Conservation (phyloP, 2,113 vertebrate species). For the Nothoprocta pentlandii region DNA sequence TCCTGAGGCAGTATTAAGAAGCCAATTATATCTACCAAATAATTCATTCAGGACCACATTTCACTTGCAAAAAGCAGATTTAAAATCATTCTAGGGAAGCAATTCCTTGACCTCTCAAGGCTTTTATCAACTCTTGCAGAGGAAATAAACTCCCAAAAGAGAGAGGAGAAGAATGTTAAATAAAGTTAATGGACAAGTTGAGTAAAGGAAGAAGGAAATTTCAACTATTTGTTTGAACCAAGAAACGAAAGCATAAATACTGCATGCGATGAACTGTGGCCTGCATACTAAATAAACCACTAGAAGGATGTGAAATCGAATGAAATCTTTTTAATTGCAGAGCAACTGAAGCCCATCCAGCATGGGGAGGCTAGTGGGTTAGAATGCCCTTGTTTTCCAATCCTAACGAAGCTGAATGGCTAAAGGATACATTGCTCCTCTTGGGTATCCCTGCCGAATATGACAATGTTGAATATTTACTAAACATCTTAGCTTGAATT, state of each 20-base stretch:
- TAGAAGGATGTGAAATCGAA: neutral
- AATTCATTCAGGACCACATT: slow-evolving; percentile 1
- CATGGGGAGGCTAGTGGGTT: neutral
- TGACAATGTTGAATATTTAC: neutral
- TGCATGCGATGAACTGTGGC: neutral
- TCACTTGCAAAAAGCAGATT: slow-evolving; percentile 24
- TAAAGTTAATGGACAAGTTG: neutral
- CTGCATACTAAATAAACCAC: neutral
- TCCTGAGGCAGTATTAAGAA: neutral
- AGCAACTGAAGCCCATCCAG: neutral
- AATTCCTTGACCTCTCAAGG: neutral
- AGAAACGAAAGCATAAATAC: slow-evolving; percentile 6
- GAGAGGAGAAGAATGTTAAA: neutral
- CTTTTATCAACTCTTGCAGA: neutral
- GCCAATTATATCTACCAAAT: neutral
- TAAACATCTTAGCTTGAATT: neutral
- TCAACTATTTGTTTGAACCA: neutral
- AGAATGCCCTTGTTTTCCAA: neutral
- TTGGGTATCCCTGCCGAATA: neutral
- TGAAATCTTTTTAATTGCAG: neutral
- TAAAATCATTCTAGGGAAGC: slow-evolving; percentile 15
- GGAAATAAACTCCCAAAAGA: slow-evolving; percentile 4
- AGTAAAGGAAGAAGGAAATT: neutral
- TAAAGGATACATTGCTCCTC: neutral
- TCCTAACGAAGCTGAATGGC: neutral